Evolutionary conservation across 2,888 invertebrate genomes (phyloP).

Genomic region (Thecophora atra): DNA sequence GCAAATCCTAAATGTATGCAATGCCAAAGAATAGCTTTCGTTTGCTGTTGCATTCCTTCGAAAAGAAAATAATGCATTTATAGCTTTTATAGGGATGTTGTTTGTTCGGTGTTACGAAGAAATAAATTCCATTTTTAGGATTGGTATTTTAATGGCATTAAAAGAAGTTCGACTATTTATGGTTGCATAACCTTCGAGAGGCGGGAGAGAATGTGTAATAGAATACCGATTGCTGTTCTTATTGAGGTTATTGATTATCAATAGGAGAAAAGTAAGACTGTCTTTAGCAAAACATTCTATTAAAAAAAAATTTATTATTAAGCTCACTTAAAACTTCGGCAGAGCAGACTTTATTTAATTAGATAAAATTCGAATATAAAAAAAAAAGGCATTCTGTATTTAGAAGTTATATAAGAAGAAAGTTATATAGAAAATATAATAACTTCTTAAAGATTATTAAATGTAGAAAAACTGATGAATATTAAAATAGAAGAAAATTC

Average conservation of each 20-base stretch:
- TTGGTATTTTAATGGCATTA: slow-evolving; percentile 26
- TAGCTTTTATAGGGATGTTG: background rate
- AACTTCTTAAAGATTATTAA: too few relatives aligned
- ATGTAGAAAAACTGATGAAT: too few relatives aligned
- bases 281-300: too few relatives aligned
- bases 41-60: background rate
- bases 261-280: too few relatives aligned
- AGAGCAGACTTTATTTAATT: too few relatives aligned
- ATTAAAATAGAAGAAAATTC: too few relatives aligned
- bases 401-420: too few relatives aligned
- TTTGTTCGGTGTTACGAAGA: background rate
- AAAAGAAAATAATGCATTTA: slow-evolving; percentile 4
- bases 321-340: too few relatives aligned
- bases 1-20: slow-evolving; percentile 33
- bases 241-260: background rate
- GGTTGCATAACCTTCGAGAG: slow-evolving; percentile 16
- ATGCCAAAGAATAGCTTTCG: slow-evolving; percentile 1
- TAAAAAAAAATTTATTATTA: too few relatives aligned
- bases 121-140: slow-evolving; percentile 9
- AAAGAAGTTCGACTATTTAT: slow-evolving; percentile 10
- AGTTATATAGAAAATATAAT: too few relatives aligned
- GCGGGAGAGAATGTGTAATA: background rate
- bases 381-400: too few relatives aligned
- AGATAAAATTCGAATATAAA: too few relatives aligned
- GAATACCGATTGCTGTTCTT: background rate